Evolutionary conservation across 2,113 vertebrate genomes (phyloP).

Genomic region (Malurus alboscapulatus): DNA sequence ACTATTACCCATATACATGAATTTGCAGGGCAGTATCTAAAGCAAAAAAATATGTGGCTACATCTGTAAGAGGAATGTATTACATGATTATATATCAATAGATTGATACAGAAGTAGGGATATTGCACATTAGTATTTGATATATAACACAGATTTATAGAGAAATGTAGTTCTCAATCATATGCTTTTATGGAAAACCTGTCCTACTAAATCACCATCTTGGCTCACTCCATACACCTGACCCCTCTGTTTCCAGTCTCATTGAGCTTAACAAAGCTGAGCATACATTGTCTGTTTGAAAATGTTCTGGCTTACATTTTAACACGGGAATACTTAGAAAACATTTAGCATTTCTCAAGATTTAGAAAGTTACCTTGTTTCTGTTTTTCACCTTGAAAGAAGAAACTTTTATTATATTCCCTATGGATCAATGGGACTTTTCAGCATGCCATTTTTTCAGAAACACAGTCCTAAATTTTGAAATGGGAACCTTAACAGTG

Average conservation of each 20-base stretch:
- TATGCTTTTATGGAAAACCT: slow-evolving; percentile 50
- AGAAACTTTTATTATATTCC: neutral
- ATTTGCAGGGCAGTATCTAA: slow-evolving; percentile 48
- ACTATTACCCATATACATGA: slow-evolving; percentile 54
- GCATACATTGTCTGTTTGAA: neutral
- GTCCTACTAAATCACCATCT: slow-evolving; percentile 42
- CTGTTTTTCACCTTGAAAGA: neutral
- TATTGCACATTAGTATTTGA: slow-evolving; percentile 55
- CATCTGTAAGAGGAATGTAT: slow-evolving; percentile 13
- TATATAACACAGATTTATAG: slow-evolving; percentile 54
- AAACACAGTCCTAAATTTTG: neutral
- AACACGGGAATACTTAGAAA: neutral
- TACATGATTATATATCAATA: slow-evolving; percentile 55
- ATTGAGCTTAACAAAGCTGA: slow-evolving; percentile 5
- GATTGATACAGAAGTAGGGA: slow-evolving; percentile 48
- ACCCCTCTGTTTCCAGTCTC: neutral
- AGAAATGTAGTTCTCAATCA: slow-evolving; percentile 55
- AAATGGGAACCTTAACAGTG: neutral
- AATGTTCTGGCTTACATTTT: neutral
- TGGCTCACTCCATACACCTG: slow-evolving; percentile 28
- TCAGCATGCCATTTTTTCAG: neutral
- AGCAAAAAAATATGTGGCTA: slow-evolving; percentile 59
- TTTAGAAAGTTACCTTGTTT: neutral
- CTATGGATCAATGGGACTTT: neutral
- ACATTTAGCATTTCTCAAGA: neutral